phyloP scores from a whole-genome alignment of 2,797 vertebrate genomes.

The Melanotaenia maccullochi region DNA sequence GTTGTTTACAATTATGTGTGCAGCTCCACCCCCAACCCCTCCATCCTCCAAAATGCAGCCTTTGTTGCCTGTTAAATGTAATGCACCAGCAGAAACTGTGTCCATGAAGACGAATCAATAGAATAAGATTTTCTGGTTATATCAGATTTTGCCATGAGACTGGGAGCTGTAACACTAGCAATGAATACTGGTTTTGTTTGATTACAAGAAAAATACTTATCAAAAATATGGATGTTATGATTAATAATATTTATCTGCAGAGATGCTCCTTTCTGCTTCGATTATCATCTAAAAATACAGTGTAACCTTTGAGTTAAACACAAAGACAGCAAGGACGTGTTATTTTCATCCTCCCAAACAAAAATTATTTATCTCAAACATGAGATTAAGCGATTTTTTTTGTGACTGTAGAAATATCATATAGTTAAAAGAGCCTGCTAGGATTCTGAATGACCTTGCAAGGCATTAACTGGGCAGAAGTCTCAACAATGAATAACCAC shows the following conservation, averaged over 20 bases:
- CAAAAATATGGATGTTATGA: neutral
- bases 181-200: neutral
- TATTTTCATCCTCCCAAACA: neutral
- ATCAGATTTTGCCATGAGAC: neutral
- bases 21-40: no score
- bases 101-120: neutral
- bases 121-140: neutral
- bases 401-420: no score
- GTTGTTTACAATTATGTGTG: no score
- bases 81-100: neutral
- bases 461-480: neutral
- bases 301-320: neutral
- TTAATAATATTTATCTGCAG: neutral
- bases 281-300: neutral
- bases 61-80: neutral
- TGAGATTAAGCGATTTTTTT: neutral
- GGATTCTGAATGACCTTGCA: neutral
- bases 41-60: neutral
- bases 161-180: neutral
- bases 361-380: neutral
- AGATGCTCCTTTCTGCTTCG: neutral
- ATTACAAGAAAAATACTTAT: neutral
- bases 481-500: neutral
- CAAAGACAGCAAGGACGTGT: neutral
- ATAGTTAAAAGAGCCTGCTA: neutral